A percentile compares a stretch with the other conserved stretches of the same genome.
phyloP scores from a whole-genome alignment of 2,888 invertebrate species.

The Branchellion lobata region DNA sequence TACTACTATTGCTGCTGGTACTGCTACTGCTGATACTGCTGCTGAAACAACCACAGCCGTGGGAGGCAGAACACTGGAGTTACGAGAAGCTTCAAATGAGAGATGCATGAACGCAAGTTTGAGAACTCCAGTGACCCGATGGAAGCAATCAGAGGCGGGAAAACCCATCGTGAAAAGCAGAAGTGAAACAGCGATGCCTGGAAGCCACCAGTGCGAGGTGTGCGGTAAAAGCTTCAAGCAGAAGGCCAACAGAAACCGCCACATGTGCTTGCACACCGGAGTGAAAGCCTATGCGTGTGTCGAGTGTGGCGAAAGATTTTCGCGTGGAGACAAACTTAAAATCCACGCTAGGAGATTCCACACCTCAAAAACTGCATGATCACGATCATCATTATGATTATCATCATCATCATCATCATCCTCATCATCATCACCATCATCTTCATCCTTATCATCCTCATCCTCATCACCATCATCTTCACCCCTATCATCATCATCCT shows the following conservation, averaged over 20 bases:
- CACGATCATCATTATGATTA: not conserved
- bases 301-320: slow-evolving; percentile 52
- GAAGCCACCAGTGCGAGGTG: slow-evolving; percentile 57
- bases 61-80: too few species aligned
- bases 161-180: too few species aligned
- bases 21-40: too few species aligned
- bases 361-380: too few species aligned
- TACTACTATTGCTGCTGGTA: too few species aligned
- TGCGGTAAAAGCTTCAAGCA: slow-evolving; percentile 60
- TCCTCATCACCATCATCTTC: not conserved
- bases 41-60: too few species aligned
- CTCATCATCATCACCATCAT: not conserved
- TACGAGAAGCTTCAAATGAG: too few species aligned
- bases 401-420: not conserved
- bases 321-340: slow-evolving; percentile 53
- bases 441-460: not conserved
- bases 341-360: slow-evolving; percentile 51
- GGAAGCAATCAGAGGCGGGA: too few species aligned
- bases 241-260: slow-evolving; percentile 60
- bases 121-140: too few species aligned
- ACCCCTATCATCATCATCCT: not conserved
- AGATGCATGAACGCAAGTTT: too few species aligned
- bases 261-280: slow-evolving; percentile 60
- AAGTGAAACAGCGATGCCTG: too few species aligned
- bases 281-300: slow-evolving; percentile 55